Base-by-base conservation (phyloP, 2,888 invertebrate species). In the Celastrina argiolus region DNA sequence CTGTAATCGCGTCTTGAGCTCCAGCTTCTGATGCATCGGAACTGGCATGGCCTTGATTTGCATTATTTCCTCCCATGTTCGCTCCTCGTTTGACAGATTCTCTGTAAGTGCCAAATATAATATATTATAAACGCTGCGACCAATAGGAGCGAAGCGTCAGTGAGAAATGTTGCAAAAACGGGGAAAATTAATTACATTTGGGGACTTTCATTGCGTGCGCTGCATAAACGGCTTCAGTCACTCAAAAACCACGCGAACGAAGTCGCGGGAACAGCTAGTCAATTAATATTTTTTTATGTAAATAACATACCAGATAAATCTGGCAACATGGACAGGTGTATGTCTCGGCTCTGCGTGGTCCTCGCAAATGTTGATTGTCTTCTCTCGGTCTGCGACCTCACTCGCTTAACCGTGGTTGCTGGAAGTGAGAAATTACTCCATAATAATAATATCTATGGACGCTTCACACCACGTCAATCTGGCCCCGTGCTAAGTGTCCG, bases 21-120 rank as follows among this genome's bases (percentile, higher is more conserved):
- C 95, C 72, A 94, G 92, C 76, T 97, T 97, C 84, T 96, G 95
- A 28, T 94, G 92, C 96, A 97, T 96, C 7, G 95, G 94, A 6
- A 97, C 93, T 0, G 97, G 96, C 94, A 96, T 94, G 0, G 95
- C 94, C 78, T 96, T 96, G 71, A 97, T 96, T 81, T 95, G 94
- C 94, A 95, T 95, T 61, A 97, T 96, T 83, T 96, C 96, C 74
- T 96, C 96, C 96, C 96, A 96, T 0, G 95, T 95, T 0, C 95
- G 92, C 78, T 96, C 95, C 79, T 97, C 97, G 74, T 96, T 96
- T 0, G 96, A 95, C 58, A 96, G 85, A 81, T 95, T 95, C 79
- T 95, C 95, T 83, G 78, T 0, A 81, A 69, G 58, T 63, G 26
- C 36, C 22, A 45, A 34, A 22, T 31, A 31, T 31, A 31, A 31